Base-by-base conservation (phyloP, 2,113 vertebrate species). In the Anguilla rostrata region DNA sequence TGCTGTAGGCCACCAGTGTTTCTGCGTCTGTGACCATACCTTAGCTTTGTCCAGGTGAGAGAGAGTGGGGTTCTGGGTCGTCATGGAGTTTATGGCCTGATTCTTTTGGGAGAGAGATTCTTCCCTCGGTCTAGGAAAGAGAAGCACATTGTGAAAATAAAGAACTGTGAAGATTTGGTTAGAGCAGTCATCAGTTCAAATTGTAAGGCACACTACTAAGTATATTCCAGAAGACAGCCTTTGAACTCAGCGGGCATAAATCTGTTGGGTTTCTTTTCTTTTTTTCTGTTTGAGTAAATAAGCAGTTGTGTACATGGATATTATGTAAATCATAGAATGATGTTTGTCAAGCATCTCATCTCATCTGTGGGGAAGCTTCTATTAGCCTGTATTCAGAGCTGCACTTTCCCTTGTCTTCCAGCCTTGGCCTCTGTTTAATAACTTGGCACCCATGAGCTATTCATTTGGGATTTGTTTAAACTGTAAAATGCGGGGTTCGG, bases 401-500 rank as follows among this genome's bases (percentile, higher is more conserved):
- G 26, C 34, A n/a, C 71, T 75, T 75, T 75, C n/a, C 26, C 71
- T 34, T 75, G 71, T 75, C 71, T 75, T 8, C 71, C n/a, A 75
- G 26, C 2, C 5, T 75, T 75, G 71, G 26, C 26, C 71, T 75
- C 29, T 34, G n/a, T 75, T 75, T n/a, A 75, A 75, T 5, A 75
- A 34, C 71, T 29, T 75, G 71, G 5, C 26, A 75, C 9, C 34
- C 26, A 26, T 2, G 11, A 75, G 26, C 71, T 29, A 75, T 29
- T 75, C n/a, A 29, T 75, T 1, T 75, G 71, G 71, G 71, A n/a
- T 75, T 75, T 34, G 71, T 46, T 34, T 46, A 86, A 75, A 82
- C 49, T 75, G 78, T 41, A 87, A 56, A 57, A 29, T 87, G 81
- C 34, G 39, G 34, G 71, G 83, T 87, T 84, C 46, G 63, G 53